Conservation (phyloP, 1,140 invertebrate species). For the Venustaconcha ellipsiformis region DNA sequence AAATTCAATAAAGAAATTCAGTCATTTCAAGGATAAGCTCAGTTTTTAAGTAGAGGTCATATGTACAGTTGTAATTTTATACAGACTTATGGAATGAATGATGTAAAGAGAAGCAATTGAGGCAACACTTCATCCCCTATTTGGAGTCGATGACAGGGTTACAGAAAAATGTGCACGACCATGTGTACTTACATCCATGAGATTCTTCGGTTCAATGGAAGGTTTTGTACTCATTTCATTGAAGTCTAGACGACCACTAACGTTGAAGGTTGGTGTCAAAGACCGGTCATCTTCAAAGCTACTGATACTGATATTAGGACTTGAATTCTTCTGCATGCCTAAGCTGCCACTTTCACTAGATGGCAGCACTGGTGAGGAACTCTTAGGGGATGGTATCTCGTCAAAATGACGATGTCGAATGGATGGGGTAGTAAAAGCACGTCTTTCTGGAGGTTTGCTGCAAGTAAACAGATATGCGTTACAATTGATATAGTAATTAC, state of each 20-base stretch:
- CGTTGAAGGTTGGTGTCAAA: slow-evolving; percentile 41
- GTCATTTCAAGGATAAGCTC: too few relatives aligned
- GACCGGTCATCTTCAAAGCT: slow-evolving; percentile 47
- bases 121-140: too few relatives aligned
- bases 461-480: slow-evolving; percentile 3
- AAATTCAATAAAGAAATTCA: too few relatives aligned
- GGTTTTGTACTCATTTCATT: slow-evolving; percentile 45
- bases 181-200: slow-evolving; percentile 48
- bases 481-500: not conserved
- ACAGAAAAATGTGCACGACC: too few relatives aligned
- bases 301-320: slow-evolving; percentile 30
- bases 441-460: slow-evolving; percentile 39
- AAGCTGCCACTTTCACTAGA: slow-evolving; percentile 34
- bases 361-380: slow-evolving; percentile 49
- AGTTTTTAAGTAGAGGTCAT: too few relatives aligned
- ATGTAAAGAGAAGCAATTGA: too few relatives aligned
- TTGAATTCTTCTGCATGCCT: not conserved
- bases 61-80: too few relatives aligned
- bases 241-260: slow-evolving; percentile 24
- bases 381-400: slow-evolving; percentile 45
- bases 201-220: slow-evolving; percentile 58
- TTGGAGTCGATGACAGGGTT: too few relatives aligned
- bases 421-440: slow-evolving; percentile 49
- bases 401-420: slow-evolving; percentile 35
- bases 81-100: too few relatives aligned